Percentiles rank a stretch among this genome's conserved stretches.
phyloP scores from a whole-genome alignment of 2,113 vertebrate species.

The Colossoma macropomum region DNA sequence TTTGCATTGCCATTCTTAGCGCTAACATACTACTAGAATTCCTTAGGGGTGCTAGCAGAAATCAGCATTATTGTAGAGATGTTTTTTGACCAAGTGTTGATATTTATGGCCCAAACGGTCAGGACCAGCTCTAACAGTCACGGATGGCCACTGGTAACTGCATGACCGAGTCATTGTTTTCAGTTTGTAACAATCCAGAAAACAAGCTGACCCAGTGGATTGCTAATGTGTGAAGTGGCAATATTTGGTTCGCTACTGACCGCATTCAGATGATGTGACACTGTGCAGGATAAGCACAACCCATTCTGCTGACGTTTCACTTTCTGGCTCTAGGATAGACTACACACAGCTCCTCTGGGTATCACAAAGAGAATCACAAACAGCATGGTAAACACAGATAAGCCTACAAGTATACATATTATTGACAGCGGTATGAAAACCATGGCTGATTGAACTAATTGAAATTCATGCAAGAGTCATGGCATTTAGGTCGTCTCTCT shows the following conservation, averaged over 20 bases:
- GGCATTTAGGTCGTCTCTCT: conserved; percentile 68
- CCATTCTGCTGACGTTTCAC: conserved; percentile 49
- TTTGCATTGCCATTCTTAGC: too few species aligned
- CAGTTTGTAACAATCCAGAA: neutral
- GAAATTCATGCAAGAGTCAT: conserved; percentile 69
- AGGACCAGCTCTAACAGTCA: too few species aligned
- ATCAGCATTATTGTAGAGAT: too few species aligned
- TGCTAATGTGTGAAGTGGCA: conserved; percentile 19
- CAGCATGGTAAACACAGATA: conserved; percentile 57
- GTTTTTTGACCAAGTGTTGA: too few species aligned
- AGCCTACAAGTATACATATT: conserved; percentile 54
- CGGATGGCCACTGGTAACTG: neutral
- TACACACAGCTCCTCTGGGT: conserved; percentile 46
- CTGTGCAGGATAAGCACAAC: conserved; percentile 25
- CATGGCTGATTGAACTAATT: conserved; percentile 60
- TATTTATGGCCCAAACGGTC: too few species aligned
- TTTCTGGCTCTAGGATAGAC: conserved; percentile 41
- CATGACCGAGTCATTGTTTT: neutral
- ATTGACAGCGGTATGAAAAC: conserved; percentile 51
- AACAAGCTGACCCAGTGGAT: conserved; percentile 2
- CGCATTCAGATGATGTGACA: conserved; percentile 23
- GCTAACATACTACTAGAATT: too few species aligned
- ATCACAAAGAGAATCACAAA: conserved; percentile 55
- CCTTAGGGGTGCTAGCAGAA: too few species aligned
- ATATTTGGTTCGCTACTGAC: conserved; percentile 29